Percentiles rank a stretch among this genome's conserved stretches.
Evolutionary conservation across 2,797 vertebrate species (phyloP).

Genomic region (Onychomys leucogaster): DNA sequence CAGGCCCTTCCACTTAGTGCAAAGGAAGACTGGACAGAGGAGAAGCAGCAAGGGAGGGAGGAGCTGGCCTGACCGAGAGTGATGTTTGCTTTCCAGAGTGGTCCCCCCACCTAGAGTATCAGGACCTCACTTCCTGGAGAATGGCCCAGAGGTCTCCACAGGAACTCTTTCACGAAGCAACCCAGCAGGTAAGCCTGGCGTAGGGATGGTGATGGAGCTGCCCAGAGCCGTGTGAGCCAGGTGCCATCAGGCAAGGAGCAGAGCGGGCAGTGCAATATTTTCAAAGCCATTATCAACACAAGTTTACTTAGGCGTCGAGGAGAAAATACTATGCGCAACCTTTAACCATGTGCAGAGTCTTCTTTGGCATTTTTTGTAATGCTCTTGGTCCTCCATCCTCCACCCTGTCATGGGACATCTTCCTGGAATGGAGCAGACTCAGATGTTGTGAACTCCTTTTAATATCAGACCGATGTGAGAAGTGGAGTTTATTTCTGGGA

Average conservation of each 20-base stretch:
- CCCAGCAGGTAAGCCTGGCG: conserved; percentile 92
- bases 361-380: not conserved
- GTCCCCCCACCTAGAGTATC: not conserved
- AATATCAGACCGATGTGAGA: not conserved
- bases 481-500: conserved; percentile 17
- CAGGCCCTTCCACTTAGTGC: not conserved
- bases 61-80: not conserved
- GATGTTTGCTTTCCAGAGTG: conserved; percentile 43
- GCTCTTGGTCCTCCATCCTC: not conserved
- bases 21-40: not conserved
- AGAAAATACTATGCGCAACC: not conserved
- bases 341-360: not conserved
- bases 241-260: not conserved
- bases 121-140: not conserved
- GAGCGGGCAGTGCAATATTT: not conserved
- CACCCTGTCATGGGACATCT: not conserved
- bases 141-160: conserved; percentile 85
- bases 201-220: not conserved
- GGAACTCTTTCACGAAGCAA: conserved; percentile 97
- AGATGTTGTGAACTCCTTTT: not conserved
- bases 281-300: not conserved
- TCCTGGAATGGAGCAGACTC: not conserved
- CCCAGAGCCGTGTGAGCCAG: not conserved
- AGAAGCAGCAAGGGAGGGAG: not conserved
- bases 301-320: not conserved